Evolutionary conservation across 1,140 invertebrate species (phyloP).

Genomic region (Ladona fulva): DNA sequence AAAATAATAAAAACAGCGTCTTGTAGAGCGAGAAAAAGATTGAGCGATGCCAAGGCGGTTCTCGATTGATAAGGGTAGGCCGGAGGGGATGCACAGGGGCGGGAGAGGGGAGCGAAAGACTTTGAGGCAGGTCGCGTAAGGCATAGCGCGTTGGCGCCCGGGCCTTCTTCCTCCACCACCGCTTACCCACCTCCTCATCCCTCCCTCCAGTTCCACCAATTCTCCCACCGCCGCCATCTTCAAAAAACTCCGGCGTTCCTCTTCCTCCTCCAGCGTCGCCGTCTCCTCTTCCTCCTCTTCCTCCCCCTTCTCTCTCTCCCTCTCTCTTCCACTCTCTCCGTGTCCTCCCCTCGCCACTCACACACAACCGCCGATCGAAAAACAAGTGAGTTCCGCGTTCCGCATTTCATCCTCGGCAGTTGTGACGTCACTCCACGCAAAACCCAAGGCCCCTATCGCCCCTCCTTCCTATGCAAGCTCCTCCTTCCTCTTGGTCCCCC

Average conservation of each 20-base stretch:
- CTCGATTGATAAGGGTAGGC: background rate
- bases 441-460: background rate
- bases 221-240: background rate
- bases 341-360: background rate
- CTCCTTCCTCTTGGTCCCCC: background rate
- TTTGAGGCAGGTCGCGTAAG: background rate
- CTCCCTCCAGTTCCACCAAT: background rate
- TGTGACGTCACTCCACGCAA: background rate
- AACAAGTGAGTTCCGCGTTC: background rate
- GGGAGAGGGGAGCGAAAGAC: background rate
- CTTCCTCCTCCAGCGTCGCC: background rate
- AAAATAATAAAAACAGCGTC: no score
- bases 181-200: background rate
- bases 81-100: no score
- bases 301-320: no score
- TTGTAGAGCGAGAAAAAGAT: no score
- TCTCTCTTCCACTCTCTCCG: no score
- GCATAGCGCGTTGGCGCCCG: background rate
- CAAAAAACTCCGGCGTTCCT: no score
- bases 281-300: no score
- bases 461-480: background rate
- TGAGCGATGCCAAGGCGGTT: no score
- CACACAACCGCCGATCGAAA: background rate
- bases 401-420: background rate
- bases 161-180: background rate